Evolutionary conservation across 64 coral and sea anemone genomes (phyloP).

Genomic region (Acropora tenuis): DNA sequence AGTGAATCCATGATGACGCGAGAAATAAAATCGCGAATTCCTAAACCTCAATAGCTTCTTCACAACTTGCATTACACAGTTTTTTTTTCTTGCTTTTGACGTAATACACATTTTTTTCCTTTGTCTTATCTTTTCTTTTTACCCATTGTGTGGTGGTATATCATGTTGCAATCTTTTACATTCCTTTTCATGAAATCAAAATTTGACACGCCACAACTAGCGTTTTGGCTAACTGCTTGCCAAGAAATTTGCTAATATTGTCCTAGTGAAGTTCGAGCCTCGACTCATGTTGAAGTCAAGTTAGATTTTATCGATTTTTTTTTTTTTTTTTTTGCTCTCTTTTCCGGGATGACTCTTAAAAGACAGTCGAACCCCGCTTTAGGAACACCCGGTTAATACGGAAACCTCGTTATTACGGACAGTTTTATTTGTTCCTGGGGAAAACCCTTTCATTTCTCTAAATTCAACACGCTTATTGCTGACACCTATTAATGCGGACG

Average conservation of each 20-base stretch:
- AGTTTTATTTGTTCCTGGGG: too few relatives aligned
- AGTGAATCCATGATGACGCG: not conserved
- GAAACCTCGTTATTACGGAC: not conserved
- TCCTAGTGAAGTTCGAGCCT: not conserved
- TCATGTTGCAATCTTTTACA: not conserved
- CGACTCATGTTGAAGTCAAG: slow-evolving; percentile 1
- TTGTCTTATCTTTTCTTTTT: not conserved
- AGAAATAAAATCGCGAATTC: not conserved
- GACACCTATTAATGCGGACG: not conserved
- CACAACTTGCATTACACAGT: too few relatives aligned
- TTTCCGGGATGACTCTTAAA: not conserved
- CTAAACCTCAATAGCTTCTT: too few relatives aligned
- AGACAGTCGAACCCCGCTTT: slow-evolving; percentile 3
- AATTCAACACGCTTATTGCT: not conserved
- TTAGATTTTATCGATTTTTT: not conserved
- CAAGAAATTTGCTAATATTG: slow-evolving; percentile 2
- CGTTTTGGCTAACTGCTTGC: not conserved
- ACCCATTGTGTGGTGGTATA: not conserved
- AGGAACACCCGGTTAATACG: not conserved
- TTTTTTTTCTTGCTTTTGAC: not conserved
- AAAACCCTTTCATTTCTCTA: not conserved
- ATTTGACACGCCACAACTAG: not conserved
- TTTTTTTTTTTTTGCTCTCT: not conserved
- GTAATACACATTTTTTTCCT: not conserved
- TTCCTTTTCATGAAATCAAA: not conserved